Conservation (phyloP, 2,797 vertebrate species). For the Hapalemur alaotrensis region DNA sequence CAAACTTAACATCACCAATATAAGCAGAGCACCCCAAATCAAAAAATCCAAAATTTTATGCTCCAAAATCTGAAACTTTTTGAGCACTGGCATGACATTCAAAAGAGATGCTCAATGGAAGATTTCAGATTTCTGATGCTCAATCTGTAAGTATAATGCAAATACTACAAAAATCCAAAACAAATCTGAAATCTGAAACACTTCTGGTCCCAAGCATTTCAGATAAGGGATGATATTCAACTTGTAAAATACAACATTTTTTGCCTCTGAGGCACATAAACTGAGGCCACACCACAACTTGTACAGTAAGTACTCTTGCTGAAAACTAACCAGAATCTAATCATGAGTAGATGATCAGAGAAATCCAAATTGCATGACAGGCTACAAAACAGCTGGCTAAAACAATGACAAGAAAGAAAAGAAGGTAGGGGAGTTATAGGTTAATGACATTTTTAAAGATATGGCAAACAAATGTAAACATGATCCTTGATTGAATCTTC, state of each 20-base stretch:
- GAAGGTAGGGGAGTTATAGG: neutral
- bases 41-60: neutral
- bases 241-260: neutral
- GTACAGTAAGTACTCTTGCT: neutral
- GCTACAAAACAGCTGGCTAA: neutral
- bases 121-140: neutral
- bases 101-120: neutral
- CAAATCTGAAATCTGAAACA: neutral
- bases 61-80: neutral
- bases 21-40: neutral
- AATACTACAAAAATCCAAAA: neutral
- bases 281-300: neutral
- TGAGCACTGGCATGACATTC: neutral
- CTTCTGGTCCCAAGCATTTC: neutral
- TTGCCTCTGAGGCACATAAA: neutral
- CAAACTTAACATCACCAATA: neutral
- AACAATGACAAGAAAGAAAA: neutral
- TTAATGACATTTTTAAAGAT: neutral
- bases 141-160: no score
- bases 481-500: neutral
- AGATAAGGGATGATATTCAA: neutral
- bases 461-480: neutral
- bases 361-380: neutral
- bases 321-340: neutral
- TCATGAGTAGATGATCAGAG: neutral